Evolutionary conservation across 2,888 invertebrate species (phyloP).

Genomic region (Sipunculus nudus): DNA sequence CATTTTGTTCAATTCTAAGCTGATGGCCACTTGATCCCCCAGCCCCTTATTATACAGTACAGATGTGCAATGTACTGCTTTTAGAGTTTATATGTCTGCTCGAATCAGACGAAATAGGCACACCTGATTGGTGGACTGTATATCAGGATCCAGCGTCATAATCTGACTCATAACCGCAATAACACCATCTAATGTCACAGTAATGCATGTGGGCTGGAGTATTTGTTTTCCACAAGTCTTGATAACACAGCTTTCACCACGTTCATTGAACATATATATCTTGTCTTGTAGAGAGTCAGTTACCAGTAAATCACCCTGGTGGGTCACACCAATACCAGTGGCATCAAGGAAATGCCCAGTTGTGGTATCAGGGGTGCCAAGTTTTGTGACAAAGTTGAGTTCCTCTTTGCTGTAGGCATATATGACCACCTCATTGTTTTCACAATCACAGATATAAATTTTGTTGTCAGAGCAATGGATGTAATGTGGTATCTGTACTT

Average conservation of each 20-base stretch:
- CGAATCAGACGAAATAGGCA: conserved; percentile 18
- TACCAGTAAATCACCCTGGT: conserved; percentile 27
- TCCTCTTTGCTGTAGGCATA: conserved; percentile 17
- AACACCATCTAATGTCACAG: conserved; percentile 17
- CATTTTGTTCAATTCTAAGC: too few relatives aligned
- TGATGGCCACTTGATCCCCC: too few relatives aligned
- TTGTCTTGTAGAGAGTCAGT: conserved; percentile 19
- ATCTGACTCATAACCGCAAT: conserved; percentile 30
- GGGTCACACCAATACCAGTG: conserved; percentile 25
- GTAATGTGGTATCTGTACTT: conserved; percentile 22
- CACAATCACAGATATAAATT: conserved; percentile 28
- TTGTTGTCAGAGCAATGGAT: conserved; percentile 21
- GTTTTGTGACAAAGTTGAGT: conserved; percentile 22
- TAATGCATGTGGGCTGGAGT: conserved; percentile 23
- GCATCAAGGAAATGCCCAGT: conserved; percentile 27
- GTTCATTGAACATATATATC: conserved; percentile 18
- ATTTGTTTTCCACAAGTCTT: conserved; percentile 8
- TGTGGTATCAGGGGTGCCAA: conserved; percentile 4
- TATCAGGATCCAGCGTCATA: conserved; percentile 8
- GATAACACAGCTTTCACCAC: conserved; percentile 22
- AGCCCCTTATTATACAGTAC: too few relatives aligned
- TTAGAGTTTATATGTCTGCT: conserved; percentile 29
- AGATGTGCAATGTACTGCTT: too few relatives aligned
- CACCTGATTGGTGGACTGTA: not conserved
- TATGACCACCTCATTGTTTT: conserved; percentile 22